Evolutionary conservation across 2,888 invertebrate species (phyloP), one percentile per base, ranked within the genome.

Genomic region (Ennomos quercinarius): DNA sequence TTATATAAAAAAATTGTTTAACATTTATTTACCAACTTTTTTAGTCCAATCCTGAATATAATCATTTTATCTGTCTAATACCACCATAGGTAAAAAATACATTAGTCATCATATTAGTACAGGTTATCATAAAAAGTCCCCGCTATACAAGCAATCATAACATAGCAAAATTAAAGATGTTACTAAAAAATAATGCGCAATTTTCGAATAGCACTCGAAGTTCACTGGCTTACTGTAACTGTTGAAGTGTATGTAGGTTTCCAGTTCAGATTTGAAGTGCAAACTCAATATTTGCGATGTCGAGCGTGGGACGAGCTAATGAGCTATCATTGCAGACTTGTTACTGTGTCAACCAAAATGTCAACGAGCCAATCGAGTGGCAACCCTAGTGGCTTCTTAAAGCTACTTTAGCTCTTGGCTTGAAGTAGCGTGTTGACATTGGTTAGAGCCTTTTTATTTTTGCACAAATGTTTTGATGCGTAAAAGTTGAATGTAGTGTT

Each of bases 221-320:
- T 9, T 40, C 39, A 6, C 51, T 51, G 55, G 13, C 10, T 40
- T 35, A 6, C 51, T 51, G 55, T 66, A 64, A 52, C 67, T 63
- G 43, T 40, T 67, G 60, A 64, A 68, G 66, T 63, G 53, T 68
- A 69, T 61, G 50, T 58, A 61, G 64, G 61, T 64, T 57, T 56
- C 64, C 71, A 70, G 68, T 73, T 70, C 68, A 72, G 60, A 62
- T 73, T 71, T 71, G 58, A 65, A 80, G 78, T 67, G 74, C 67
- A 70, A 70, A 71, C 72, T 70, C 73, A 78, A 82, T 80, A 77
- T 80, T 80, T 77, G 81, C 78, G 57, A 71, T 63, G 62, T 61
- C 61, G 57, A 57, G 68, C 70, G 73, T 71, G 74, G 69, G 66
- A 69, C 48, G 73, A 65, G 70, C 72, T 79, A 80, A 80, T 81